Evolutionary conservation across 2,888 invertebrate species (phyloP).

Genomic region (Andrena hattorfiana): DNA sequence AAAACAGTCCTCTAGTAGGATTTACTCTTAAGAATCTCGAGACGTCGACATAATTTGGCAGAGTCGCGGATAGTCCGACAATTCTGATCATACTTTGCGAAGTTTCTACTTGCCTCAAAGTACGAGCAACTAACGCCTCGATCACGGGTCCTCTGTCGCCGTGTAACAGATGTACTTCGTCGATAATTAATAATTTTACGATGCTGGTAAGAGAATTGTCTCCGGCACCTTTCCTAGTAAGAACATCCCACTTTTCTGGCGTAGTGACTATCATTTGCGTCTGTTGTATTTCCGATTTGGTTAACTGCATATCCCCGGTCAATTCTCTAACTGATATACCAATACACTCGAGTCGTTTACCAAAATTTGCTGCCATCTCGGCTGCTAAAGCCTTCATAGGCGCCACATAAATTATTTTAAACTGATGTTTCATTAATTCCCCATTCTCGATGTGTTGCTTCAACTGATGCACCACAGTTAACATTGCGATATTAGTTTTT

Average conservation of each 20-base stretch:
- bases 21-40: conserved; percentile 97
- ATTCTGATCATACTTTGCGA: conserved; percentile 98
- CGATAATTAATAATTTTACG: conserved; percentile 97
- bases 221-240: conserved; percentile 96
- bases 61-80: conserved; percentile 97
- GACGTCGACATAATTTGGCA: conserved; percentile 99
- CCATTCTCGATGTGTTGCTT: conserved; percentile 93
- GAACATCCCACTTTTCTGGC: conserved; percentile 99
- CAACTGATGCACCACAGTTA: conserved; percentile 96
- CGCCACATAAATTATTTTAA: conserved; percentile 99
- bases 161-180: conserved; percentile 98
- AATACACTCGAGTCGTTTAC: conserved; percentile 90
- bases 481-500: conserved; percentile 98
- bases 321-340: conserved; percentile 96
- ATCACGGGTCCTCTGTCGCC: conserved; percentile 99
- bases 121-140: conserved; percentile 98
- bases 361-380: conserved; percentile 98
- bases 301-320: conserved; percentile 99
- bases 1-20: conserved; percentile 95
- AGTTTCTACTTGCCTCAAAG: conserved; percentile 95
- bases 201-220: conserved; percentile 95
- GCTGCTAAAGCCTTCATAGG: conserved; percentile 99
- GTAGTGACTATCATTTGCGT: conserved; percentile 99
- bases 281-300: conserved; percentile 96
- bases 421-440: conserved; percentile 94